Evolutionary conservation across 2,888 invertebrate genomes (phyloP).

Genomic region (Entomobrya proxima): DNA sequence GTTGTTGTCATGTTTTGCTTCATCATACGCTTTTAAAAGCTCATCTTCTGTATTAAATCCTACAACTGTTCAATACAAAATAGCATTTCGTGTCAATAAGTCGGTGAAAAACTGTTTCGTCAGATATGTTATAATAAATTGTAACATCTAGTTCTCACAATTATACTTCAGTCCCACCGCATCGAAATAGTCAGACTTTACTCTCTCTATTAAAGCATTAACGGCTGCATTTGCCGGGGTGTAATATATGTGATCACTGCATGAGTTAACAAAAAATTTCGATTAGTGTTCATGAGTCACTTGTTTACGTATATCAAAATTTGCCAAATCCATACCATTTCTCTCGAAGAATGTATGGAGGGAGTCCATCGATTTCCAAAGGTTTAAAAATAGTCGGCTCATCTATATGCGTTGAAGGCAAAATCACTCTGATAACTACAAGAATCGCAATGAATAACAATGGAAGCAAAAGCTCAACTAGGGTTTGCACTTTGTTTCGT

Average conservation of each 20-base stretch:
- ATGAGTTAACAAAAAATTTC: not conserved
- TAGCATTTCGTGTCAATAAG: not conserved
- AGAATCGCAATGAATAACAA: constrained; percentile 83
- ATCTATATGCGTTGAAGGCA: constrained; percentile 80
- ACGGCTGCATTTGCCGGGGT: constrained; percentile 68
- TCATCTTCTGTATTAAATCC: constrained; percentile 70
- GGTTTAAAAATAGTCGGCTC: constrained; percentile 77
- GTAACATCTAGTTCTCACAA: constrained; percentile 62
- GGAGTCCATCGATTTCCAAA: constrained; percentile 71
- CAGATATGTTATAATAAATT: not conserved
- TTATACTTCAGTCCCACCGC: constrained; percentile 65
- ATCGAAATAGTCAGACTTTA: constrained; percentile 68
- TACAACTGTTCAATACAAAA: constrained; percentile 55
- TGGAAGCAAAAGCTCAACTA: constrained; percentile 84
- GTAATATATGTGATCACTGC: constrained; percentile 72
- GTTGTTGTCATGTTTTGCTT: constrained; percentile 25
- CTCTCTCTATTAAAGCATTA: constrained; percentile 67
- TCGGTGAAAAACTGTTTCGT: no score
- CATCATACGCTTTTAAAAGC: constrained; percentile 60
- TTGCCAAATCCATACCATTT: no score
- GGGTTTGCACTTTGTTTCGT: constrained; percentile 83
- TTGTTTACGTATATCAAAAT: no score
- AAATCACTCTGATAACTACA: constrained; percentile 85
- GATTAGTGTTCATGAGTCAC: no score
- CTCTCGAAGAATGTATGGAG: constrained; percentile 60